phyloP scores from a whole-genome alignment of 2,888 invertebrate species.

The Agrochola macilenta region DNA sequence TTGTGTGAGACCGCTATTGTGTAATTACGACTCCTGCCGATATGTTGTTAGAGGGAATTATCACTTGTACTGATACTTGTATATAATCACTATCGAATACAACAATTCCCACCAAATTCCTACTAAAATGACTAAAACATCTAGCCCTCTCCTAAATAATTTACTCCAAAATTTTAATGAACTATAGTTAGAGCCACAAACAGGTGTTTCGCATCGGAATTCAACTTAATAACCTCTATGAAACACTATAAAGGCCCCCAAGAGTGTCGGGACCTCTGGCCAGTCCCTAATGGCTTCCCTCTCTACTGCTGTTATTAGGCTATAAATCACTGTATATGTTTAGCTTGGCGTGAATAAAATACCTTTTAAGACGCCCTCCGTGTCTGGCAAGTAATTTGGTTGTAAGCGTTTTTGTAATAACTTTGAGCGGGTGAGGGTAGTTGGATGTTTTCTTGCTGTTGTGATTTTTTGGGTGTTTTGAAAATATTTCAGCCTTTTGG shows the following conservation, averaged over 20 bases:
- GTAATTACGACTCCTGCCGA: no score
- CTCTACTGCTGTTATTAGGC: constrained; percentile 74
- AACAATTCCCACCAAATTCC: constrained; percentile 4
- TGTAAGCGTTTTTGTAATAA: constrained; percentile 62
- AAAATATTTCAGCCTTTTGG: background rate
- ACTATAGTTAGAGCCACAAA: constrained; percentile 46
- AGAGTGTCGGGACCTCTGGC: constrained; percentile 67
- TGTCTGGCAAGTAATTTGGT: constrained; percentile 62
- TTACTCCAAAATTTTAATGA: constrained; percentile 60
- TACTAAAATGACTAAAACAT: background rate
- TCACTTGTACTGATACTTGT: background rate
- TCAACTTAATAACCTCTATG: constrained; percentile 71
- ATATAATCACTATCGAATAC: background rate
- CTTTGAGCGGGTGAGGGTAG: constrained; percentile 46
- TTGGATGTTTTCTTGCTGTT: constrained; percentile 15
- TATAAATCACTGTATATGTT: constrained; percentile 78
- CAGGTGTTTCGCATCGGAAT: constrained; percentile 67
- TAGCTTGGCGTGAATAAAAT: constrained; percentile 67
- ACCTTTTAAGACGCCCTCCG: constrained; percentile 62
- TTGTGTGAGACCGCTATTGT: no score
- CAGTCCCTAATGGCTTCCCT: constrained; percentile 73
- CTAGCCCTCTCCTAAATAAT: constrained; percentile 34
- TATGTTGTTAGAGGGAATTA: background rate
- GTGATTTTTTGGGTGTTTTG: constrained; percentile 9
- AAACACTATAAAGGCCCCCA: constrained; percentile 71